Evolutionary conservation across 2,888 invertebrate species (phyloP), one percentile per base, ranked within the genome.

Genomic region (Erebia aethiops): DNA sequence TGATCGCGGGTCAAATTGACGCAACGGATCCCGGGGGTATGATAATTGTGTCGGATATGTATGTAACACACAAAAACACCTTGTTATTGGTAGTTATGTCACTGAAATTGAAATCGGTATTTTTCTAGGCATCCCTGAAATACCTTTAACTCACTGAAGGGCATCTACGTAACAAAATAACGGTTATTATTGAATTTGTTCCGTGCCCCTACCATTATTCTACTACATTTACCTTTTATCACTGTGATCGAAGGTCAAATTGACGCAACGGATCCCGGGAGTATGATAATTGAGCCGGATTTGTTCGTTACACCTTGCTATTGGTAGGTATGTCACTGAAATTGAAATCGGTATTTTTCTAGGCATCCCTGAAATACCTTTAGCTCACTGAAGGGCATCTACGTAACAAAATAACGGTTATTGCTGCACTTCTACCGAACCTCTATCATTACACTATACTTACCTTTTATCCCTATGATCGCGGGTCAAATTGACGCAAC

Each of bases 211-310:
- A 70, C 49, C 46, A 46, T 46, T 46, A 46, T n/a, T n/a, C n/a
- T 3, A 46, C 46, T 46, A 46, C 64, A 67, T 9, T 70, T 70
- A 21, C 63, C 65, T 54, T 60, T 61, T 73, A 58, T 70, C 64
- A 46, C 64, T 71, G 69, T 72, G 74, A 77, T 77, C 75, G 68
- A 65, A 63, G 72, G 72, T 73, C 72, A 74, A 71, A 72, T 70
- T 78, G 80, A 81, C 77, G 81, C 79, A 80, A 81, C 76, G 79
- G 79, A 79, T 82, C 83, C 81, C 73, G 70, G 75, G 84, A 84
- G 81, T 80, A 80, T 79, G 85, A 86, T 87, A 87, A 87, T 87
- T 83, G 85, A 82, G 81, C 76, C 78, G 77, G 80, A 77, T 81
- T 82, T 80, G 78, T 81, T 77, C 77, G 81, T 67, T 79, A 76